Percentiles rank a stretch among this genome's conserved stretches.
These are phyloP conservation scores for Molossus molossus DNA, from an alignment of 2,797 vertebrate genomes.

Conservation along the genomic window DNA sequence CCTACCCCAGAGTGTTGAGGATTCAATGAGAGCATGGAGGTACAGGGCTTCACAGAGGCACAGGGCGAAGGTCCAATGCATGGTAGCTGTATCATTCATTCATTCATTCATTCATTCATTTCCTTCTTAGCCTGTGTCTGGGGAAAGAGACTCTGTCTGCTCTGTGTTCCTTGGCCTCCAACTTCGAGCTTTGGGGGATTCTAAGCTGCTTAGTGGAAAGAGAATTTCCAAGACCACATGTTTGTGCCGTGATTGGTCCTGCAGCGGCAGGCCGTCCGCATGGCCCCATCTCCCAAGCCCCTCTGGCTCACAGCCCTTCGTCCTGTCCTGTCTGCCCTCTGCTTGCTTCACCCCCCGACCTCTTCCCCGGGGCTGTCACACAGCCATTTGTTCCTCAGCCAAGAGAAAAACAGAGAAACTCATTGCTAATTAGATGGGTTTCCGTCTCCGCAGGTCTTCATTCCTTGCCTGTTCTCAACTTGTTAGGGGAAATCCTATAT, in stretches of 20 bases:
- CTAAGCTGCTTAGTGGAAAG: neutral
- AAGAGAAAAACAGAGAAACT: constrained; percentile 29
- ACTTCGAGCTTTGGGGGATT: neutral
- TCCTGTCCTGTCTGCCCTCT: neutral
- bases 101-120: neutral
- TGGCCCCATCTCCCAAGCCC: neutral
- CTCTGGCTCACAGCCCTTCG: accelerated
- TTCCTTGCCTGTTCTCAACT: constrained; percentile 57
- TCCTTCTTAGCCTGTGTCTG: neutral
- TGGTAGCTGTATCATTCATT: neutral
- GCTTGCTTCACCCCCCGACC: neutral
- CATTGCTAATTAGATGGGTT: constrained; percentile 48
- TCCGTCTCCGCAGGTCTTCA: constrained; percentile 12
- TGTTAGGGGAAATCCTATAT: constrained; percentile 74
- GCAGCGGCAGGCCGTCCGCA: accelerated
- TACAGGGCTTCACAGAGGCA: neutral
- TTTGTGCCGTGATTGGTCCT: neutral
- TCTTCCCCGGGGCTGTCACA: neutral
- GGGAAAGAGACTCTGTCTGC: neutral
- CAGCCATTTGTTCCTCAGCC: neutral
- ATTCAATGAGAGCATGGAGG: neutral
- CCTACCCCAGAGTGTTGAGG: neutral
- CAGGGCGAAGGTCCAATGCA: accelerated
- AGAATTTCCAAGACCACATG: neutral
- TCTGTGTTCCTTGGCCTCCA: neutral